A percentile compares a stretch with the other conserved stretches of the same genome.
Conservation (phyloP, 2,113 vertebrate species). For the Tringa solitaria region DNA sequence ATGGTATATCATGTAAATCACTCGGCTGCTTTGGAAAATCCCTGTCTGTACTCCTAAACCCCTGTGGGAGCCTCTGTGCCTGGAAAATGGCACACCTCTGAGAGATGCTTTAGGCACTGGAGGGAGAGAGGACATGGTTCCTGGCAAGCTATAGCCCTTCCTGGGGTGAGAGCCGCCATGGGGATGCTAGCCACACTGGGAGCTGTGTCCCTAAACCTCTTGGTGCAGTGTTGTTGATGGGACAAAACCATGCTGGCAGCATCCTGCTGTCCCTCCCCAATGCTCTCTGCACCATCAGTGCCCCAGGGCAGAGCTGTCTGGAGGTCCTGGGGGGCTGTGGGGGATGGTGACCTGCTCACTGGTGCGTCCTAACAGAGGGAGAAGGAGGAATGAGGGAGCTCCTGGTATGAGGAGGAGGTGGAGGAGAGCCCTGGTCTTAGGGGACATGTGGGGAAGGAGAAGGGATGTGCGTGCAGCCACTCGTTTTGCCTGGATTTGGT, state of each 20-base stretch:
- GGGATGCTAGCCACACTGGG: accelerated
- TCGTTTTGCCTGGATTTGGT: accelerated
- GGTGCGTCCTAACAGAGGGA: accelerated
- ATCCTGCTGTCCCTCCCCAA: not conserved
- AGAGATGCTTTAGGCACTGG: not conserved
- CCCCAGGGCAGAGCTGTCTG: not conserved
- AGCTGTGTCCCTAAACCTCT: not conserved
- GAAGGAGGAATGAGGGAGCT: not conserved
- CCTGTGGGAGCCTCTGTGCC: accelerated
- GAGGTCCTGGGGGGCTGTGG: accelerated
- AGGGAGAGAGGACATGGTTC: not conserved
- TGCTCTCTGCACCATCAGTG: accelerated
- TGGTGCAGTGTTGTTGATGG: not conserved
- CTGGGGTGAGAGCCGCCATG: accelerated
- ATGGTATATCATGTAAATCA: accelerated
- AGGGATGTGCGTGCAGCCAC: not conserved
- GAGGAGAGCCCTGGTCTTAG: not conserved
- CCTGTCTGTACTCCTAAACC: not conserved
- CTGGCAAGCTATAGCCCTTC: accelerated
- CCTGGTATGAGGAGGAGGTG: too few relatives aligned
- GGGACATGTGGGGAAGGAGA: not conserved
- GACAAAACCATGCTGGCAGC: not conserved
- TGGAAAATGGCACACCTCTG: not conserved
- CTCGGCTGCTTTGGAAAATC: not conserved
- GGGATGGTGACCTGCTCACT: accelerated